phyloP scores from a whole-genome alignment of 1,140 invertebrate genomes.

The Archegozetes longisetosus region DNA sequence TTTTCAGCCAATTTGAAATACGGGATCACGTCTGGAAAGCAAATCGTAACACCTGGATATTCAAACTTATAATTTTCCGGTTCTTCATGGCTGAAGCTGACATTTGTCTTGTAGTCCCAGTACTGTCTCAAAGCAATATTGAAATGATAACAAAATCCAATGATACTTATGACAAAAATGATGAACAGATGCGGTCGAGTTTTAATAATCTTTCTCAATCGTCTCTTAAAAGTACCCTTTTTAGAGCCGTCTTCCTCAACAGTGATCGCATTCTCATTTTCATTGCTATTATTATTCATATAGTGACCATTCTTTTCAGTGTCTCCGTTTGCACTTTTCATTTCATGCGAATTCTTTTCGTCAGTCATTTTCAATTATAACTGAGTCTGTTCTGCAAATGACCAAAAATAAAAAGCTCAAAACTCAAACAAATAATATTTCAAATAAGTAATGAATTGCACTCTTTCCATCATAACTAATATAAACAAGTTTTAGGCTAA shows the following conservation, averaged over 20 bases:
- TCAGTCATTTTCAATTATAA: no score
- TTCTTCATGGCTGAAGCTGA: not conserved
- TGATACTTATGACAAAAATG: conserved; percentile 7
- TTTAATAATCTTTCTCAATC: not conserved
- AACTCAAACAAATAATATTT: no score
- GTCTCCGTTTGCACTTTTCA: no score
- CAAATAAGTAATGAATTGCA: not conserved
- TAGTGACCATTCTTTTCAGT: no score
- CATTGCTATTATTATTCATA: no score
- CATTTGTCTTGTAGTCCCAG: conserved; percentile 11
- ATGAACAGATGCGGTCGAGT: conserved; percentile 8
- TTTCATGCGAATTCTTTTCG: no score
- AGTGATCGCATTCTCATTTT: no score
- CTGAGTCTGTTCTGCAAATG: no score
- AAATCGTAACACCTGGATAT: conserved; percentile 4
- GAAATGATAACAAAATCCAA: conserved; percentile 13
- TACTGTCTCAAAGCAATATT: conserved; percentile 5
- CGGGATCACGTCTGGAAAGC: conserved; percentile 11
- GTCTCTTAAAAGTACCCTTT: no score
- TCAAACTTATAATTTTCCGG: conserved; percentile 9
- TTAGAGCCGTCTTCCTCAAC: no score
- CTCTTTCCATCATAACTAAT: not conserved
- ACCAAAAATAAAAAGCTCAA: no score
- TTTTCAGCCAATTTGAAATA: conserved; percentile 1
- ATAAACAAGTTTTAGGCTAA: not conserved